Base-by-base conservation (phyloP, 2,888 invertebrate genomes). In the Drosophila siamana region DNA sequence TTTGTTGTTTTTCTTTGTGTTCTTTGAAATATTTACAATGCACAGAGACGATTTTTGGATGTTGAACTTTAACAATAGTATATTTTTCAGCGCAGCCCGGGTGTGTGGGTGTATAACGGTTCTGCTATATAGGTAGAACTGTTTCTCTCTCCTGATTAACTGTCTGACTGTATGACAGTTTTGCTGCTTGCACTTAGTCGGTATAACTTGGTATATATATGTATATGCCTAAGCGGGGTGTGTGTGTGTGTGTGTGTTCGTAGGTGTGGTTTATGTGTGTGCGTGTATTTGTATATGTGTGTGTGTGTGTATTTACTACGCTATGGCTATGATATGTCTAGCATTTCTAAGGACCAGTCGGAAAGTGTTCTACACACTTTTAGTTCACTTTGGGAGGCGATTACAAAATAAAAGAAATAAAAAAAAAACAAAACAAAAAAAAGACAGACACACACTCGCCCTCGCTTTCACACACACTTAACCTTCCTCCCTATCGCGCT, bases 141-240 rank as follows among this genome's bases (percentile, higher is more conserved):
- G 74, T 70, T 66, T 19, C n/a, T 4, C 6, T 19, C n/a, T 4
- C 6, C 26, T 7, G 6, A 11, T 63, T 62, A 70, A 59, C 71
- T 54, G 74, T 69, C 65, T 74, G 74, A 74, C 74, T 74, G 74
- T 74, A 67, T 71, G 51, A 75, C 74, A 74, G 74, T 75, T 33
- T n/a, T 74, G 67, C 71, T 72, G 56, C 64, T 50, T 63, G 55
- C 26, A 30, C 70, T 61, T 67, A 67, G n/a, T 28, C 16, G 24
- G 44, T 50, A 56, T 67, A 71, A 62, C 54, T 61, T 67, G 33
- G 9, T 19, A 33, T 62, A 22, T 62, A 22, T 55, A 44, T 24
- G 22, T 16, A 11, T 36, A 33, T 36, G 55, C 11, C 13, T 33
- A 24, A 4, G 8, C 15, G 46, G 30, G 30, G 26, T 26, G 26